These are phyloP conservation scores for Netelia virgata DNA, from an alignment of 2,888 invertebrate genomes.

Conservation along the genomic window DNA sequence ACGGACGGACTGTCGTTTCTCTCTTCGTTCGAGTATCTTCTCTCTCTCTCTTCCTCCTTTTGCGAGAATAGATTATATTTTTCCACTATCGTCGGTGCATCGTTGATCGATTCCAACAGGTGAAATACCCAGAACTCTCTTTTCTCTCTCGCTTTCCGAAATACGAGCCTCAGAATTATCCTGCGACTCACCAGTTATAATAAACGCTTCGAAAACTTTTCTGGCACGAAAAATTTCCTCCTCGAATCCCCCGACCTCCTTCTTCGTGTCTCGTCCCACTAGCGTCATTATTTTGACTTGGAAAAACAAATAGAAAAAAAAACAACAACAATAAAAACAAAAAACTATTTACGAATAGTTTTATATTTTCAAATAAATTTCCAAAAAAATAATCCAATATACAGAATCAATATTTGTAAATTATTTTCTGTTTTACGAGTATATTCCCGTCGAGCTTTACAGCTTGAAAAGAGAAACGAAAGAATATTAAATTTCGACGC, in stretches of 20 bases:
- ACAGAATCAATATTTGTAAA: not conserved
- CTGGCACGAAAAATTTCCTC: conserved; percentile 23
- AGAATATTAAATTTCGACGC: too few species aligned
- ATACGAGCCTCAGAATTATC: not conserved
- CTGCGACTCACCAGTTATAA: conserved; percentile 2
- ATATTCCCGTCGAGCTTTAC: not conserved
- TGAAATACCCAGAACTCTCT: conserved; percentile 15
- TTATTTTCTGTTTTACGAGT: not conserved
- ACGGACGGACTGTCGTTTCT: conserved; percentile 14
- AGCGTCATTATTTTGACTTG: not conserved
- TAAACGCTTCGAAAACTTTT: conserved; percentile 35
- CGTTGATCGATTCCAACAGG: conserved; percentile 48
- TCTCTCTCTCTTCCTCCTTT: not conserved
- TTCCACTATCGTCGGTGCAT: not conserved
- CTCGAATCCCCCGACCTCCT: conserved; percentile 1
- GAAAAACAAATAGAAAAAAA: too few species aligned
- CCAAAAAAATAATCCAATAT: not conserved
- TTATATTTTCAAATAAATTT: not conserved
- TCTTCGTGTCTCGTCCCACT: not conserved
- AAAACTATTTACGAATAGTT: not conserved
- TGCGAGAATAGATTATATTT: not conserved
- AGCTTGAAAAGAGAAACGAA: not conserved
- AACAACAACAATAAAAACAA: too few species aligned
- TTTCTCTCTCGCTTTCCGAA: not conserved
- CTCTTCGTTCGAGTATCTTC: not conserved